Evolutionary conservation across 1,140 invertebrate species (phyloP), one percentile per base, ranked within the genome.

Genomic region (Zaprionus vittiger): DNA sequence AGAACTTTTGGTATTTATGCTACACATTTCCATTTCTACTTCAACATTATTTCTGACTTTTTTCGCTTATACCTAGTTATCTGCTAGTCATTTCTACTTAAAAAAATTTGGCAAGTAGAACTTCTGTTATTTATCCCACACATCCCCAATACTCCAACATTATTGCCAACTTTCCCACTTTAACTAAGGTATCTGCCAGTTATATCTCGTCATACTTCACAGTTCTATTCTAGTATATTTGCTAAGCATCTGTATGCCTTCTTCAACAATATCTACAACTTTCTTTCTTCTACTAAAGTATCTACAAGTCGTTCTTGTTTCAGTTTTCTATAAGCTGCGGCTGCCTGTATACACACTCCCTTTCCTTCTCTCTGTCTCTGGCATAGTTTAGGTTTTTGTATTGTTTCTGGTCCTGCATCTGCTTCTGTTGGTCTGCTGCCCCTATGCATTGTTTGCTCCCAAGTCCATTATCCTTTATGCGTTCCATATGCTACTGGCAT

Each of bases 391-490:
- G 68, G 77, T 70, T 49, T 66, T 68, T 38, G 55, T 26, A 68
- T 70, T 63, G 73, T 67, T 77, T 68, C 71, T 74, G 37, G 47
- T 44, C 17, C 26, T 34, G 60, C 41, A 44, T 54, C 26, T 31
- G 38, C 38, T 57, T 54, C 52, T 60, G 49, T 65, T 59, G 26
- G n/a, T 24, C 62, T 37, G 28, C 12, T 68, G 56, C 69, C 44
- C 75, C 79, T 64, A 17, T 47, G 70, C 80, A 77, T 84, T 84
- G 81, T 84, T 84, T 77, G 72, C 67, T 69, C 77, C 67, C 41
- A 79, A 87, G 81, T 73, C 74, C 78, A 87, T 87, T 87, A 89
- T 79, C 74, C 84, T 79, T 76, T 83, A 81, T 87, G 78, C 78
- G 71, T 79, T 78, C 72, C 75, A 73, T 71, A 79, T 81, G 80